Percentiles rank a stretch among this genome's conserved stretches.
Conservation (phyloP, 2,113 vertebrate genomes). For the Pantherophis guttatus region DNA sequence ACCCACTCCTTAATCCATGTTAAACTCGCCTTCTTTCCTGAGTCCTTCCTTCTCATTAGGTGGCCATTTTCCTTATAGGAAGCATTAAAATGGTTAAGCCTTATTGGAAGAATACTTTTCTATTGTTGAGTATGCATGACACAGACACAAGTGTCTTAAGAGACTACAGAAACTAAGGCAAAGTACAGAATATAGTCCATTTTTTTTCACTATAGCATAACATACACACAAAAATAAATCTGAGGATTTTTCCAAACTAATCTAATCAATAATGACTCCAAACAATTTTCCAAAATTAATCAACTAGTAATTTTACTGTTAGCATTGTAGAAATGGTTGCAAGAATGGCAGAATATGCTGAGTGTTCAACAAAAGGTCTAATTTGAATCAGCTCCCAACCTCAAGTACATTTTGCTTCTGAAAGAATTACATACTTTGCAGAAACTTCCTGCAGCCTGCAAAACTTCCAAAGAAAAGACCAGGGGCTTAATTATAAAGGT, state of each 20-base stretch:
- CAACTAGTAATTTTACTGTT: background rate
- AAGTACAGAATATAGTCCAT: background rate
- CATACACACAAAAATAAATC: background rate
- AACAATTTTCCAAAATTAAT: background rate
- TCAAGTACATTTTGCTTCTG: background rate
- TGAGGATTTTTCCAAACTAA: background rate
- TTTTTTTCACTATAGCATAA: background rate
- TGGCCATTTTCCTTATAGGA: background rate
- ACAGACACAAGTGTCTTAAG: background rate
- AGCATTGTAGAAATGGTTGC: background rate
- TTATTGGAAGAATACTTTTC: background rate
- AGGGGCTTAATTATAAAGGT: background rate
- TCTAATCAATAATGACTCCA: background rate
- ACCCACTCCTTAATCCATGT: too few relatives aligned
- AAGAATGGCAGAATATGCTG: background rate
- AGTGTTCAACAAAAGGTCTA: background rate
- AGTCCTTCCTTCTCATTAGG: too few relatives aligned
- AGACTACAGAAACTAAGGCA: background rate
- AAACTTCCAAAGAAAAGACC: background rate
- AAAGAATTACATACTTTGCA: background rate
- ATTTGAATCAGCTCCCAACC: background rate
- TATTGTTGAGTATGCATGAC: background rate
- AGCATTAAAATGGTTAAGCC: background rate
- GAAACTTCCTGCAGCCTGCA: background rate
- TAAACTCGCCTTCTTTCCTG: too few relatives aligned